Evolutionary conservation across 2,113 vertebrate genomes (phyloP), one percentile per base, ranked within the genome.

Genomic region (Crotophaga sulcirostris): DNA sequence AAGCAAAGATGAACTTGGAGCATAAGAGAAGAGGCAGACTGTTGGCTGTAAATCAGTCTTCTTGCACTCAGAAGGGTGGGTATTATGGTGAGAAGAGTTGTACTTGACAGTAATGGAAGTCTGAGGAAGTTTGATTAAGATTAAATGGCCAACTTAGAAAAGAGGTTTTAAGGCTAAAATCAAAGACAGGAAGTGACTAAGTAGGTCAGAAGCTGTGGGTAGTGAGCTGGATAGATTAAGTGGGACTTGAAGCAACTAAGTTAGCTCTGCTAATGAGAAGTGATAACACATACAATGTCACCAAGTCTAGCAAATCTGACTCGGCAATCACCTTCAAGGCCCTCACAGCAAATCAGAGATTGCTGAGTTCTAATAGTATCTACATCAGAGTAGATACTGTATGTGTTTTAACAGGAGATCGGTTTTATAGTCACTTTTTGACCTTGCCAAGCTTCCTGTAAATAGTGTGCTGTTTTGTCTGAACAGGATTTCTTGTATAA

Each of bases 101-200:
- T 81, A 38, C 54, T 62, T 84, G 26, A 87, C 84, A 83, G 52
- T 72, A 81, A 36, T 42, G 76, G 84, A 92, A 94, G 78, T 40
- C 63, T 78, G 88, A 76, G 94, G 89, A 97, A 96, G 90, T 92
- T 90, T 95, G 76, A 87, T 62, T 96, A 92, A 77, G 92, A 95
- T 96, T 96, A 96, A 95, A 86, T 42, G 60, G 77, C 79, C 90
- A 84, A 82, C 20, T 60, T 0, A 75, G 90, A 90, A 88, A 84
- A 89, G 76, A 92, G 45, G 36, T 69, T 89, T 87, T 72, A 84
- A 60, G 79, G 72, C 5, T 2, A 95, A 92, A 96, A 95, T 93
- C 84, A 96, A 92, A 87, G 85, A 84, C 73, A 78, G 93, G 96
- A 96, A 97, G 77, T 90, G 90, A 95, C 80, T 96, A 93, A 96